phyloP scores from a whole-genome alignment of 1,140 invertebrate species.

The Conopomorpha cramerella region DNA sequence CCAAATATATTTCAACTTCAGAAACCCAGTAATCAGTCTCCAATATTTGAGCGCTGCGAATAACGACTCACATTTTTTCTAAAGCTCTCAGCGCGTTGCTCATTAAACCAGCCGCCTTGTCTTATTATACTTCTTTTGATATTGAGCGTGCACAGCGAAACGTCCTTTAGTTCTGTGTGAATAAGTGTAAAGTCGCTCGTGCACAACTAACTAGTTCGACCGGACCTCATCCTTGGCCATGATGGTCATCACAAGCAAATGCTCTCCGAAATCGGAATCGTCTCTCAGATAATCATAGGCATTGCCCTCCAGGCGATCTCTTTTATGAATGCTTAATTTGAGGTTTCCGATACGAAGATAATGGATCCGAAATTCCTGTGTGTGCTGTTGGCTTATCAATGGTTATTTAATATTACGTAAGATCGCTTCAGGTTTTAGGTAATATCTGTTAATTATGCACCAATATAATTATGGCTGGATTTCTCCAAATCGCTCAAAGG shows the following conservation, averaged over 20 bases:
- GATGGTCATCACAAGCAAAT: conserved; percentile 30
- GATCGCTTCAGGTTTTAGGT: no score
- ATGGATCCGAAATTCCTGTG: conserved; percentile 20
- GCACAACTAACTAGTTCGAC: no score
- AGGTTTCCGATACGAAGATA: conserved; percentile 17
- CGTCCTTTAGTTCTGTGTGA: no score
- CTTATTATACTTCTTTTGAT: conserved; percentile 23
- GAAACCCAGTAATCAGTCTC: not conserved
- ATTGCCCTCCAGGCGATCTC: conserved; percentile 31
- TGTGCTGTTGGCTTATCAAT: conserved; percentile 3
- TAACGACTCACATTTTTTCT: conserved; percentile 24
- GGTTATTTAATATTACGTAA: not conserved
- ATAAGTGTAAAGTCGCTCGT: no score
- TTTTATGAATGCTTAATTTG: conserved; percentile 45
- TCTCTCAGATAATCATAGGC: conserved; percentile 42
- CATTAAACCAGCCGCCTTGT: conserved; percentile 31
- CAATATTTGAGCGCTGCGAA: conserved; percentile 11
- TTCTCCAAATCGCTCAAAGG: no score
- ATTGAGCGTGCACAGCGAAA: no score
- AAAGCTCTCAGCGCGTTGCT: conserved; percentile 25
- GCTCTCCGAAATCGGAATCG: conserved; percentile 24
- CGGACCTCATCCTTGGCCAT: conserved; percentile 19
- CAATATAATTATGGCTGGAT: no score
- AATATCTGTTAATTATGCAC: no score
- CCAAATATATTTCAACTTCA: no score